phyloP scores from a whole-genome alignment of 2,888 invertebrate genomes.

The Acleris laterana region DNA sequence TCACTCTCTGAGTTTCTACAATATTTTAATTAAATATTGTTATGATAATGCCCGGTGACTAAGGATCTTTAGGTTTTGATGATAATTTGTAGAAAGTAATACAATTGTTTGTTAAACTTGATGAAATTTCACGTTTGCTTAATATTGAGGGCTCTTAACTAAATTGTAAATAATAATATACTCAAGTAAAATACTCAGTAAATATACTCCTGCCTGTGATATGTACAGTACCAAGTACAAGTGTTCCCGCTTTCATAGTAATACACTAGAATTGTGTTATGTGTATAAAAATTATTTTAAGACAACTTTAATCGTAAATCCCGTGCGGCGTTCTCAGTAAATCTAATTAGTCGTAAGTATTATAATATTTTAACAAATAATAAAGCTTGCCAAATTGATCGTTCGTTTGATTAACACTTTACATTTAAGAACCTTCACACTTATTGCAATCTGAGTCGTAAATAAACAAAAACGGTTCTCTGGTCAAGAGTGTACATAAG shows the following conservation, averaged over 20 bases:
- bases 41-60: background rate
- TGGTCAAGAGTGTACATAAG: too few species aligned
- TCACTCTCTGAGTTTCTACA: conserved; percentile 1
- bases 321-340: background rate
- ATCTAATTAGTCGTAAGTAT: conserved; percentile 33
- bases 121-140: too few species aligned
- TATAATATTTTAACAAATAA: conserved; percentile 38
- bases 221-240: conserved; percentile 34
- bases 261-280: too few species aligned
- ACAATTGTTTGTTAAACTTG: too few species aligned
- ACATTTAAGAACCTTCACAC: too few species aligned
- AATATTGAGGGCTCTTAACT: too few species aligned
- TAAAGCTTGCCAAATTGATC: conserved; percentile 41
- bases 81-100: background rate
- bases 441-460: too few species aligned
- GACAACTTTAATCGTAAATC: background rate
- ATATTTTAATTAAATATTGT: conserved; percentile 5
- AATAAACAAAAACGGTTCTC: too few species aligned
- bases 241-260: too few species aligned
- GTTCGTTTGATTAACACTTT: conserved; percentile 32
- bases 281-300: too few species aligned
- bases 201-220: conserved; percentile 59
- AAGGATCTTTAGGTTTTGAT: background rate
- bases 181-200: conserved; percentile 46
- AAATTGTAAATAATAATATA: conserved; percentile 7